Base-by-base conservation (phyloP, 2,888 invertebrate species). In the Stenotaenia linearis region DNA sequence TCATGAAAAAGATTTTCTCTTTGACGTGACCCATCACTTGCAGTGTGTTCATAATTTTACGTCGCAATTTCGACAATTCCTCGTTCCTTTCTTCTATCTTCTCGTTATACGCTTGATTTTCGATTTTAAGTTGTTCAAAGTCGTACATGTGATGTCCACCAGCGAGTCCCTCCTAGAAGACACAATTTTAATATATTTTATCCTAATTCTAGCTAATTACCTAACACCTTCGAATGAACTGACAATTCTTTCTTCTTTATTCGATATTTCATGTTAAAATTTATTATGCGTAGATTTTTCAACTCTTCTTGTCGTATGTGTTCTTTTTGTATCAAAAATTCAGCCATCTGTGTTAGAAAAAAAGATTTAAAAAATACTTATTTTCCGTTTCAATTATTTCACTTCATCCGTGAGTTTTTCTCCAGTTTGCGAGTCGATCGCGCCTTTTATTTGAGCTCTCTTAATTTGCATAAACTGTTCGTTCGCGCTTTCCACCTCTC, bases 31-130 rank as follows among this genome's bases (percentile, higher is more conserved):
- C 89, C 78, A 89, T 82, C 23, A 85, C 87, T 84, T 89, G 88
- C 21, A 89, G 88, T 0, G 88, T 88, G 79, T 85, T 86, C 18
- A 87, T 86, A 80, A 88, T 88, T 84, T 88, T 88, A 81, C 85
- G 85, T 77, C 88, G 84, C 78, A 89, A 83, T 81, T 86, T 87
- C 56, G 86, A 83, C 77, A 89, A 82, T 83, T 89, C 89, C 84
- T 88, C 89, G 82, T 89, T 89, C 82, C 88, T 85, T 82, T 89
- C 89, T 83, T 90, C 89, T 79, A 89, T 88, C 85, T 89, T 89
- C 82, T 89, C 89, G 78, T 87, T 86, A 82, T 87, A 87, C 35
- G 87, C 88, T 83, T 88, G 88, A 83, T 89, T 89, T 83, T 89
- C 89, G 81, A 88, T 87, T 84, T 89, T 89, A 80, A 89, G 84